Evolutionary conservation across 2,888 invertebrate species (phyloP).

Genomic region (Sabatieria punctata): DNA sequence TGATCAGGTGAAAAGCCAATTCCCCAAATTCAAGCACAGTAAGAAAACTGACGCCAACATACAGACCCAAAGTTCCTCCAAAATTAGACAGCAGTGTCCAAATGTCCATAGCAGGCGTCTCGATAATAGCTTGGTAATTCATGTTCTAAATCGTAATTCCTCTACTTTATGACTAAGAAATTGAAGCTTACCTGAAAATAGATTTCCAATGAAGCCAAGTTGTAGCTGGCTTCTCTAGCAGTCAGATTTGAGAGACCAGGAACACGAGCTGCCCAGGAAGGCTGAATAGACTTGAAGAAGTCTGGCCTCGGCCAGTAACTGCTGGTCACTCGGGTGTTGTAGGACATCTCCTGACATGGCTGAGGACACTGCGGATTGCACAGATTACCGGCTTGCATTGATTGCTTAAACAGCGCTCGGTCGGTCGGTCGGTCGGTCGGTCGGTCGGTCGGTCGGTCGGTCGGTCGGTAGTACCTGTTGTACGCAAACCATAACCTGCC

Average conservation of each 20-base stretch:
- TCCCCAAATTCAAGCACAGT: too few relatives aligned
- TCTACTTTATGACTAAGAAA: not conserved
- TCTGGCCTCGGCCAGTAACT: slow-evolving; percentile 3
- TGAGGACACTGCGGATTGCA: slow-evolving; percentile 4
- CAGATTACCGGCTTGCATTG: not conserved
- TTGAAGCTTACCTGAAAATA: slow-evolving; percentile 3
- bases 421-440: too few relatives aligned
- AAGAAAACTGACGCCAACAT: too few relatives aligned
- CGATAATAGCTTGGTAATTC: slow-evolving; percentile 5
- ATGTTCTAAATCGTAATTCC: not conserved
- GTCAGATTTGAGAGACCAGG: not conserved
- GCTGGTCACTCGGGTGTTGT: slow-evolving; percentile 2
- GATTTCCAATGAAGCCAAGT: slow-evolving; percentile 3
- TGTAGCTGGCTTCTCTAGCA: slow-evolving; percentile 1
- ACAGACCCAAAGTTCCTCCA: slow-evolving; percentile 4
- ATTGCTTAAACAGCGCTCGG: not conserved
- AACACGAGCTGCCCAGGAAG: not conserved
- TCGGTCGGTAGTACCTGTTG: too few relatives aligned
- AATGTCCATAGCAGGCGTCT: slow-evolving; percentile 4
- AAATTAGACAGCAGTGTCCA: slow-evolving; percentile 1
- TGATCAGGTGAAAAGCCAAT: too few relatives aligned
- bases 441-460: too few relatives aligned
- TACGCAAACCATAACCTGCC: not conserved
- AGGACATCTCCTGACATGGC: slow-evolving; percentile 4
- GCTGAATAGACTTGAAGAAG: slow-evolving; percentile 1